Base-by-base conservation (phyloP, 2,888 invertebrate species). In the Drosophila mayaguana region DNA sequence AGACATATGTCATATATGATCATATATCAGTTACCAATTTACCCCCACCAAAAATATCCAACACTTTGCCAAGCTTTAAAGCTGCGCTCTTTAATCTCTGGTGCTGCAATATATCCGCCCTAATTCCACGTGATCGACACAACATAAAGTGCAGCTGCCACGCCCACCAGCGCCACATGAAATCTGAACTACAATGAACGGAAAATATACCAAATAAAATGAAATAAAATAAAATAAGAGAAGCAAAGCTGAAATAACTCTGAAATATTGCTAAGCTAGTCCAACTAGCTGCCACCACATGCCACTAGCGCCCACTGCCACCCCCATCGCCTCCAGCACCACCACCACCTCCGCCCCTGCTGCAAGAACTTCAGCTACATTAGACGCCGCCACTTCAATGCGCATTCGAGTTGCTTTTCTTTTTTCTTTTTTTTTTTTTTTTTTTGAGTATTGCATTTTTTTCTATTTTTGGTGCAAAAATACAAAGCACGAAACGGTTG, bases 351-450 rank as follows among this genome's bases (percentile, higher is more conserved):
- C 22, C 6, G 38, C 32, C 48, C 0, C 11, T 65, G 53, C 54
- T 75, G 74, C 55, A 69, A 77, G 70, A 73, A 80, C 78, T 81
- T 83, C 70, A 72, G 82, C 78, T 80, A 80, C 86, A 84, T 86
- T 86, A 84, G 86, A 86, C 64, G 72, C 69, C 68, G 81, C 83
- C 83, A 83, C 85, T 84, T 81, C 84, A 84, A 67, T 86, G 83
- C 82, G 66, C 84, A 81, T 81, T 83, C 77, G 64, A 80, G 60
- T 81, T 45, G 12, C n/a, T 18, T 11, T 20, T 45, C 16, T 25
- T 69, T 68, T 55, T 40, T 20, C 22, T 25, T 25, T 69, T 68
- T 55, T 40, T 20, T 45, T 25, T 25, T 69, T 20, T 45, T 25
- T 25, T 69, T 68, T 55, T 40, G 36, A 48, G 48, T 48, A 72